These are phyloP conservation scores for Alectoris magna DNA, from an alignment of 2,797 vertebrate species.

Conservation along the genomic window DNA sequence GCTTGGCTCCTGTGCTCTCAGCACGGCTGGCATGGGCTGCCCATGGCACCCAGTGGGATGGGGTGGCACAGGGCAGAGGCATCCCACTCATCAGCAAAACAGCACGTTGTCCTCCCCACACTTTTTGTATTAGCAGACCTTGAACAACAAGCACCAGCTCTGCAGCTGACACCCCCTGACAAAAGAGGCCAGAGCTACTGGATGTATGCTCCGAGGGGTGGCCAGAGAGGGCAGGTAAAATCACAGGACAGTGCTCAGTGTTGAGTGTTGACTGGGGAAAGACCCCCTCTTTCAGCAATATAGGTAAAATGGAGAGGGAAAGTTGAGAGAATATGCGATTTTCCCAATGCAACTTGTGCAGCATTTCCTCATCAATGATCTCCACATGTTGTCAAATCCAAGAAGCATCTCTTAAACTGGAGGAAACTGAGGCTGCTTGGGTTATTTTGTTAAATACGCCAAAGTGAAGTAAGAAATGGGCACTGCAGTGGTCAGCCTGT, in stretches of 20 bases:
- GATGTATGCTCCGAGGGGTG: rapidly evolving
- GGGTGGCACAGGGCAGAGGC: neutral
- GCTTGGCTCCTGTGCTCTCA: neutral
- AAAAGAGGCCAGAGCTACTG: neutral
- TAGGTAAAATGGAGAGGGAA: neutral
- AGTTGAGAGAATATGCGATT: neutral
- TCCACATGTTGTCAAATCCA: neutral
- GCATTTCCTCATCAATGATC: neutral
- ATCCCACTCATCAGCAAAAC: neutral
- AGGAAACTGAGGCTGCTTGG: neutral
- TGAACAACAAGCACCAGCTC: neutral
- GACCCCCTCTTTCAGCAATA: neutral
- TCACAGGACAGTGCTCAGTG: neutral
- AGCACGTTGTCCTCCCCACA: neutral
- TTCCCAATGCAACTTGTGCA: neutral
- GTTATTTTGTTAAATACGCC: neutral
- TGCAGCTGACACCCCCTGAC: neutral
- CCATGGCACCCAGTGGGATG: neutral
- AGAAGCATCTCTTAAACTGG: neutral
- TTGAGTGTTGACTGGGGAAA: neutral
- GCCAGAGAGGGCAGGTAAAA: neutral
- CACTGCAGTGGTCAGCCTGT: neutral
- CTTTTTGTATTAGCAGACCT: neutral
- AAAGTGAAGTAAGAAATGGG: neutral
- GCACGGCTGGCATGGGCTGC: neutral